These are phyloP conservation scores for Tetragonula clypearis DNA, from an alignment of 1,140 invertebrate species.

Conservation along the genomic window DNA sequence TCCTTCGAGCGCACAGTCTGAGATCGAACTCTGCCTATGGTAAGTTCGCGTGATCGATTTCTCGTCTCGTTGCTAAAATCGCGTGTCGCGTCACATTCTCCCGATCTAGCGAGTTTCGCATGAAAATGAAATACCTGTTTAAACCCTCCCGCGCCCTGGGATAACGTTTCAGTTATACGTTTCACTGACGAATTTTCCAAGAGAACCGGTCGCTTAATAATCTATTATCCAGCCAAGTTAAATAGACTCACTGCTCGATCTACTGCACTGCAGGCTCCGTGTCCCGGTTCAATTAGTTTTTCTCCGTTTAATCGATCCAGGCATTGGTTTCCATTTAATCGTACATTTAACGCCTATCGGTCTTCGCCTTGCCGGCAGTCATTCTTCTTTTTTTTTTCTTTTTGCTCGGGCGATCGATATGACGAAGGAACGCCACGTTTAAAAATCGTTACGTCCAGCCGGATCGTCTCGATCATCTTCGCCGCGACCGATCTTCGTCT, in stretches of 20 bases:
- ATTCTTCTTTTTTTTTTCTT: too few species aligned
- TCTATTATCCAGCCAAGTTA: slow-evolving; percentile 11
- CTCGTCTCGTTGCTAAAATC: slow-evolving; percentile 13
- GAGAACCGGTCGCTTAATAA: slow-evolving; percentile 1
- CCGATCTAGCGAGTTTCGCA: slow-evolving; percentile 9
- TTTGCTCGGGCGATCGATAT: not conserved
- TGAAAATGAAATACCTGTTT: not conserved
- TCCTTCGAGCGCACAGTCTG: not conserved
- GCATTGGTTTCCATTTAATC: slow-evolving; percentile 23
- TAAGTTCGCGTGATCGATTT: slow-evolving; percentile 1
- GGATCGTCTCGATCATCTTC: slow-evolving; percentile 4
- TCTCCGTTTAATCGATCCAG: slow-evolving; percentile 22
- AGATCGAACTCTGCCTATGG: slow-evolving; percentile 12
- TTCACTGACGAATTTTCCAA: not conserved
- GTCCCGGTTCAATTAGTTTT: not conserved
- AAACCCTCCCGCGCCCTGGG: not conserved
- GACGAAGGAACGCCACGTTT: not conserved
- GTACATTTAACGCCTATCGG: slow-evolving; percentile 14
- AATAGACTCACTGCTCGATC: not conserved
- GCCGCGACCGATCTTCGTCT: not conserved
- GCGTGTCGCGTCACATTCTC: slow-evolving; percentile 27
- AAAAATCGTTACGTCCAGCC: slow-evolving; percentile 22
- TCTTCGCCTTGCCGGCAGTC: not conserved
- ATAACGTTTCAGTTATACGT: not conserved
- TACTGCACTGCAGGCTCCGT: not conserved